Conservation (phyloP, 2,113 vertebrate species). For the Sturnira hondurensis region DNA sequence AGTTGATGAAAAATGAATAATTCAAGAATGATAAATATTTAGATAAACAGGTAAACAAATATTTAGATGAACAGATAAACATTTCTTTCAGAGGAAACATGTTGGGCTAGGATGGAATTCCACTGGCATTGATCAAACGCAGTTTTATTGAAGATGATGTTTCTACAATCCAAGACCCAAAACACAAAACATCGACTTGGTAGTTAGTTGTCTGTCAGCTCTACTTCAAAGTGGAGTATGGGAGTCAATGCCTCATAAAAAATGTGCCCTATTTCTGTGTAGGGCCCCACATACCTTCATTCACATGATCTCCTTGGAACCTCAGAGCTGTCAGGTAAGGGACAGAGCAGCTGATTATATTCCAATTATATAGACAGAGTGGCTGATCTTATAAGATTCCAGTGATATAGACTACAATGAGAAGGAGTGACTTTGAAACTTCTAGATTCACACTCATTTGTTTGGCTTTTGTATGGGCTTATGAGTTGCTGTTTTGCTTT, state of each 20-base stretch:
- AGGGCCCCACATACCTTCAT: not conserved
- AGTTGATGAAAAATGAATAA: not conserved
- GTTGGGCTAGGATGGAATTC: not conserved
- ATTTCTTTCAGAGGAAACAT: not conserved
- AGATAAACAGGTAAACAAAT: not conserved
- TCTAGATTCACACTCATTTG: not conserved
- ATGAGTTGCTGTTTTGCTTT: not conserved
- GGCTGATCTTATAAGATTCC: not conserved
- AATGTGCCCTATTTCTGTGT: not conserved
- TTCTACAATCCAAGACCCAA: not conserved
- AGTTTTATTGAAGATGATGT: not conserved
- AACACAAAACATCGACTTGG: not conserved
- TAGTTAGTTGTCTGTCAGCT: not conserved
- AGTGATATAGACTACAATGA: fast-evolving
- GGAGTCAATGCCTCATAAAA: not conserved
- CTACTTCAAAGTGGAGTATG: not conserved
- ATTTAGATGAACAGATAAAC: not conserved
- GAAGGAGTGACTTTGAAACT: not conserved
- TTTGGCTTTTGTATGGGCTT: not conserved
- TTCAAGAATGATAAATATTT: not conserved
- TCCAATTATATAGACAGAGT: fast-evolving
- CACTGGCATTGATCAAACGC: not conserved
- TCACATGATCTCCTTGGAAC: not conserved
- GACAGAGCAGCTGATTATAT: not conserved
- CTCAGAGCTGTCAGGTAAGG: not conserved